Base-by-base conservation (phyloP, 2,888 invertebrate genomes). In the Caenorhabditis sulstoni region DNA sequence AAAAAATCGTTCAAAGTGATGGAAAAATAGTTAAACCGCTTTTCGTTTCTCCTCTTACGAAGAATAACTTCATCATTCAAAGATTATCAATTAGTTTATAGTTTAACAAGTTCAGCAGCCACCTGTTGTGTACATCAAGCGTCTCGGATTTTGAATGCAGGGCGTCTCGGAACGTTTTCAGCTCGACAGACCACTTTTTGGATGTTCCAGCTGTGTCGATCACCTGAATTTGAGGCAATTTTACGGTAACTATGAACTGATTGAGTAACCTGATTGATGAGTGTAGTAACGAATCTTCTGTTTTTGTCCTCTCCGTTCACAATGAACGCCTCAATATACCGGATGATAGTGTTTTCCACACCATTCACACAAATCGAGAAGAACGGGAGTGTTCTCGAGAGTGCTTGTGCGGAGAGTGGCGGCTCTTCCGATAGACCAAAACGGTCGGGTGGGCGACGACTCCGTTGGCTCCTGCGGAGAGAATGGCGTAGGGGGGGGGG, bases 361-460 rank as follows among this genome's bases (percentile, higher is more conserved):
- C 71, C 71, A 22, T 71, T 55, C 3, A 71, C 64, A 20, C 71
- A 71, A 44, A 71, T 71, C 20, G 71, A 71, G 12, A 71, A 71
- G 23, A 71, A 71, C 23, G 71, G 71, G 5, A 71, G 57, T 0
- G 71, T 71, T 49, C 71, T 18, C 3, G 71, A 14, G 18, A n/a
- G n/a, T n/a, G n/a, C n/a, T n/a, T n/a, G n/a, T n/a, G n/a, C n/a
- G n/a, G n/a, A n/a, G n/a, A n/a, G n/a, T n/a, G n/a, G n/a, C n/a
- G n/a, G n/a, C n/a, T n/a, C n/a, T n/a, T n/a, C n/a, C n/a, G n/a
- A n/a, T n/a, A n/a, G n/a, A n/a, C n/a, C n/a, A n/a, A n/a, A n/a
- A n/a, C n/a, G n/a, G n/a, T n/a, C n/a, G n/a, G n/a, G n/a, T n/a
- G n/a, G n/a, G n/a, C n/a, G n/a, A n/a, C n/a, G n/a, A n/a, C n/a